Conservation (phyloP, 2,113 vertebrate species). For the Poecilia latipinna region DNA sequence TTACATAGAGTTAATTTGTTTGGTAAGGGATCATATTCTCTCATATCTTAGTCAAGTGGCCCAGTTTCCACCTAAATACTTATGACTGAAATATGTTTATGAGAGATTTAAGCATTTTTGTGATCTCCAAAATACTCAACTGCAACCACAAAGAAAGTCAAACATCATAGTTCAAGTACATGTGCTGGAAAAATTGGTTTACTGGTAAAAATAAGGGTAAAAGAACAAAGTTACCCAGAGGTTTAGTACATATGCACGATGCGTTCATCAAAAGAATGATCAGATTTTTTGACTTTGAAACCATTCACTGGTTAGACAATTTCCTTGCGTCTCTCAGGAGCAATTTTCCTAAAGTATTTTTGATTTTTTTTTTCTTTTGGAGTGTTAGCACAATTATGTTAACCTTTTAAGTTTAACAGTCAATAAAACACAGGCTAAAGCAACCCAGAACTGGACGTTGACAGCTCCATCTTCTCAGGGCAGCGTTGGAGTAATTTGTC, state of each 20-base stretch:
- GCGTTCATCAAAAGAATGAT: too few species aligned
- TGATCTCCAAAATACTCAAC: too few species aligned
- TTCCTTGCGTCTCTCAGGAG: not conserved
- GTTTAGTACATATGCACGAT: too few species aligned
- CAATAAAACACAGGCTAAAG: conserved; percentile 42
- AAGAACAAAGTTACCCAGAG: too few species aligned
- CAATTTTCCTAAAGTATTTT: not conserved
- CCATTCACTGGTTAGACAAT: not conserved
- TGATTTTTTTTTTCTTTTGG: conserved; percentile 3
- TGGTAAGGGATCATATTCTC: not conserved
- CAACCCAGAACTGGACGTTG: conserved; percentile 1
- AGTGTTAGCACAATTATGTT: conserved; percentile 18
- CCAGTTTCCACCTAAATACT: not conserved
- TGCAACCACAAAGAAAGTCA: too few species aligned
- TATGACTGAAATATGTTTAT: too few species aligned
- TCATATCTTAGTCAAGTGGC: not conserved
- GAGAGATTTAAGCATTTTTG: too few species aligned
- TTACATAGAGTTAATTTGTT: not conserved
- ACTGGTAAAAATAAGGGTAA: too few species aligned
- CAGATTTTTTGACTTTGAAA: not conserved
- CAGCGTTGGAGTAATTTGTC: conserved; percentile 44
- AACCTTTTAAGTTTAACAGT: conserved; percentile 16
- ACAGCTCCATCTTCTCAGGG: conserved; percentile 9
- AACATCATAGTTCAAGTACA: too few species aligned
- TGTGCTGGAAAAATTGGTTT: too few species aligned